Conservation (phyloP, 2,797 vertebrate species). For the Jordanella pulchra region DNA sequence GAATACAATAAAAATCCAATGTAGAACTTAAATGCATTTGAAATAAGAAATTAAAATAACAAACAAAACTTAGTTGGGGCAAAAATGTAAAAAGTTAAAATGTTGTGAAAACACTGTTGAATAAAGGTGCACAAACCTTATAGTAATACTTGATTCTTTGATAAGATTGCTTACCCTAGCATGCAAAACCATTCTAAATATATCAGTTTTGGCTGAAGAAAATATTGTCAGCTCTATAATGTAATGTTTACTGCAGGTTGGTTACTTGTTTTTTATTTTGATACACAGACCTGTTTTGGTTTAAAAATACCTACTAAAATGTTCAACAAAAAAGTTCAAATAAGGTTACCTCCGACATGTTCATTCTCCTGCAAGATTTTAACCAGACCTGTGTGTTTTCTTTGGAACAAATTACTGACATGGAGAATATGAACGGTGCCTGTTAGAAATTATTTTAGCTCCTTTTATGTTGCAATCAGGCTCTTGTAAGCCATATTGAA, state of each 20-base stretch:
- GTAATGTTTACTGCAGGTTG: not conserved
- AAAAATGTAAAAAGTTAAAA: not conserved
- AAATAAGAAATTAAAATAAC: not conserved
- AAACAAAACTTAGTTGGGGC: not conserved
- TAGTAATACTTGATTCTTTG: not conserved
- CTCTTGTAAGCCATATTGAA: not conserved
- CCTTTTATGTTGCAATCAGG: not conserved
- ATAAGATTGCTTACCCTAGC: too few species aligned
- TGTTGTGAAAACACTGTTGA: not conserved
- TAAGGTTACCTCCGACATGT: not conserved
- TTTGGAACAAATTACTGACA: not conserved
- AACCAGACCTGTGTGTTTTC: not conserved
- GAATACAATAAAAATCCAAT: not conserved
- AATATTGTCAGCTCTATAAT: not conserved
- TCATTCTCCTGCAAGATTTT: not conserved
- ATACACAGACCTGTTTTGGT: too few species aligned
- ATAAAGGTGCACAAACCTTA: not conserved
- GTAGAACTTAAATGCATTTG: not conserved
- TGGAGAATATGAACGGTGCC: not conserved
- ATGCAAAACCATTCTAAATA: too few species aligned
- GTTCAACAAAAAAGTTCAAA: too few species aligned
- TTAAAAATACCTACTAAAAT: too few species aligned
- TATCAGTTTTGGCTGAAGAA: not conserved
- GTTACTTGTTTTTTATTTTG: not conserved
- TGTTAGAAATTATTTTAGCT: not conserved